These are phyloP conservation scores for Pachyuromys duprasi DNA, from an alignment of 2,797 vertebrate species.

Conservation along the genomic window DNA sequence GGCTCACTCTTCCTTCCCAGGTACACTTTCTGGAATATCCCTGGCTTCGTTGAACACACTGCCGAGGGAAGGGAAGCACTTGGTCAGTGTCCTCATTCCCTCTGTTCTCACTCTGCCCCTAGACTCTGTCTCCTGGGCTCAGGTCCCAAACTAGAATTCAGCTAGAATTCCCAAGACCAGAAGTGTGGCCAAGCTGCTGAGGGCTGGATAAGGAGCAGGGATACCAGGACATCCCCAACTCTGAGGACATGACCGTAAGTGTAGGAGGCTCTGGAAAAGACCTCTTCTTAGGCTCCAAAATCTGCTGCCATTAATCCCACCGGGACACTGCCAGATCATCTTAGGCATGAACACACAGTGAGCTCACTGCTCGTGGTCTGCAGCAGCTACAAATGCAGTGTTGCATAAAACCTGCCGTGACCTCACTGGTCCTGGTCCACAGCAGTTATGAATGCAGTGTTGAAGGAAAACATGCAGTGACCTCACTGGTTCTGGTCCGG, in stretches of 20 bases:
- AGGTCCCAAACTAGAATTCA: neutral
- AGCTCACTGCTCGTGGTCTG: neutral
- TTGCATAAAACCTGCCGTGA: neutral
- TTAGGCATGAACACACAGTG: neutral
- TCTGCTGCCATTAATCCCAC: neutral
- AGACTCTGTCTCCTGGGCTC: neutral
- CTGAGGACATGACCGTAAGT: accelerated
- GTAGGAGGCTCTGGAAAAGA: neutral
- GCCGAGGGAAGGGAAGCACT: neutral
- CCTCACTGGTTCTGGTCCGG: neutral
- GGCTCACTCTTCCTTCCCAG: neutral
- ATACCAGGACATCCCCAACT: neutral
- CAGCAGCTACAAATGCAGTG: neutral
- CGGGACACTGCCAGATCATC: neutral
- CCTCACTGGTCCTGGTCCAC: neutral
- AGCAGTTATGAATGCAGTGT: neutral
- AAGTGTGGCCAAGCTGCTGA: neutral
- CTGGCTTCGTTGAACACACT: neutral
- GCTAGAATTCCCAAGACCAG: neutral
- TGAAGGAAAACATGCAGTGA: neutral
- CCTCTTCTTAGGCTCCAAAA: neutral
- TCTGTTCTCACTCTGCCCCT: accelerated
- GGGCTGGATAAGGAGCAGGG: neutral
- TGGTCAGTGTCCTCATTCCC: neutral
- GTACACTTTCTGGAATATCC: neutral